A percentile compares a stretch with the other conserved stretches of the same genome.
Conservation (phyloP, 2,113 vertebrate species). For the Physeter macrocephalus region DNA sequence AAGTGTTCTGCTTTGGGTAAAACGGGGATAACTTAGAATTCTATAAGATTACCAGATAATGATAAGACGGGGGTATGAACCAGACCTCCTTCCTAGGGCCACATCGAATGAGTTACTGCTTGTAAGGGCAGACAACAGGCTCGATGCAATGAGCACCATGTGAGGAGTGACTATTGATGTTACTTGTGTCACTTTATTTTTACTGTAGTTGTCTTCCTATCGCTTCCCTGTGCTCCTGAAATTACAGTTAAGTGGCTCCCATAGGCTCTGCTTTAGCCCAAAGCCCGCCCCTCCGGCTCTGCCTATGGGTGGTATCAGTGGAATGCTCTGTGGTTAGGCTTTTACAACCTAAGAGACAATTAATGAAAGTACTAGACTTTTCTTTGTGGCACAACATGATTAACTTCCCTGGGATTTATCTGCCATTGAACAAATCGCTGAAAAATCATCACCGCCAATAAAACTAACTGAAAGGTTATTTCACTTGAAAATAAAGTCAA, state of each 20-base stretch:
- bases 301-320: too few species aligned
- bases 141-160: fast-evolving
- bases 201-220: background rate
- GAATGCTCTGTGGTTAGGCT: background rate
- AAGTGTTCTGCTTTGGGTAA: background rate
- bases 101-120: fast-evolving
- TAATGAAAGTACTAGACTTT: background rate
- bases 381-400: background rate
- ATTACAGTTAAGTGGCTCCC: background rate
- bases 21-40: background rate
- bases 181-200: background rate
- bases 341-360: background rate
- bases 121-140: fast-evolving
- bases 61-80: too few species aligned
- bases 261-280: background rate
- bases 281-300: background rate
- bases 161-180: background rate
- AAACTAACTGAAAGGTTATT: conserved; percentile 27
- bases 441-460: background rate
- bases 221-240: background rate
- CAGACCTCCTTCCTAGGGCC: background rate
- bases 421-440: background rate
- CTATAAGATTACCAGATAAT: background rate
- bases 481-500: conserved; percentile 35
- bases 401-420: background rate